Percentiles rank a stretch among this genome's conserved stretches.
These are phyloP conservation scores for Fundulus diaphanus DNA, from an alignment of 2,797 vertebrate species.

Conservation along the genomic window DNA sequence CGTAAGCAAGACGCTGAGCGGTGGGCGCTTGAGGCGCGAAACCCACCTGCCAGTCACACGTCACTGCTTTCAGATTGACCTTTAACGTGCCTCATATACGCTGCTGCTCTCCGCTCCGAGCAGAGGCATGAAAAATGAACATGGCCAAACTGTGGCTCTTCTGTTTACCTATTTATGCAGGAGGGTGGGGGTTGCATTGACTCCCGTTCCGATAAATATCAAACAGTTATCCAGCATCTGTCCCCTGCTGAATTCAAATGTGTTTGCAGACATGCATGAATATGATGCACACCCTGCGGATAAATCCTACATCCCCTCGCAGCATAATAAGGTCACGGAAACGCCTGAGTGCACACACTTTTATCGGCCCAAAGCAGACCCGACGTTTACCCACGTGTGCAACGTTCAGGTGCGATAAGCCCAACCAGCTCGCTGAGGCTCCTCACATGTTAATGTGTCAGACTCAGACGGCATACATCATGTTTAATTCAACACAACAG, in stretches of 20 bases:
- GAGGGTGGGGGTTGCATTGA: slow-evolving; percentile 11
- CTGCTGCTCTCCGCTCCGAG: neutral
- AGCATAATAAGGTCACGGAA: slow-evolving; percentile 71
- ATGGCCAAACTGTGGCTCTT: neutral
- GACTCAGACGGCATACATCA: slow-evolving; percentile 25
- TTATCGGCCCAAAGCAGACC: slow-evolving; percentile 59
- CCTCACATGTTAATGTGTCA: slow-evolving; percentile 41
- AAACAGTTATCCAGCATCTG: slow-evolving; percentile 45
- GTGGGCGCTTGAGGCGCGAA: slow-evolving; percentile 46
- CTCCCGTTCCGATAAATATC: slow-evolving; percentile 26
- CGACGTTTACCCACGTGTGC: slow-evolving; percentile 50
- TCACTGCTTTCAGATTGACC: neutral
- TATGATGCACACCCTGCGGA: slow-evolving; percentile 44
- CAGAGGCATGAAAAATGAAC: neutral
- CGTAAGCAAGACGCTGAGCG: slow-evolving; percentile 38
- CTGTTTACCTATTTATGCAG: neutral
- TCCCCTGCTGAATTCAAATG: slow-evolving; percentile 23
- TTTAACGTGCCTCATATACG: neutral
- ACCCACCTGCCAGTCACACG: slow-evolving; percentile 55
- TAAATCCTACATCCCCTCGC: slow-evolving; percentile 42
- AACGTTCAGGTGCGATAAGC: slow-evolving; percentile 65
- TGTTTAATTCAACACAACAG: slow-evolving; percentile 58
- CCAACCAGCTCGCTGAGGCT: slow-evolving; percentile 47
- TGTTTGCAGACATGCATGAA: slow-evolving; percentile 3
- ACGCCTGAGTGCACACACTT: slow-evolving; percentile 64